Evolutionary conservation across 2,113 vertebrate genomes (phyloP).

Genomic region (Brachyistius frenatus): DNA sequence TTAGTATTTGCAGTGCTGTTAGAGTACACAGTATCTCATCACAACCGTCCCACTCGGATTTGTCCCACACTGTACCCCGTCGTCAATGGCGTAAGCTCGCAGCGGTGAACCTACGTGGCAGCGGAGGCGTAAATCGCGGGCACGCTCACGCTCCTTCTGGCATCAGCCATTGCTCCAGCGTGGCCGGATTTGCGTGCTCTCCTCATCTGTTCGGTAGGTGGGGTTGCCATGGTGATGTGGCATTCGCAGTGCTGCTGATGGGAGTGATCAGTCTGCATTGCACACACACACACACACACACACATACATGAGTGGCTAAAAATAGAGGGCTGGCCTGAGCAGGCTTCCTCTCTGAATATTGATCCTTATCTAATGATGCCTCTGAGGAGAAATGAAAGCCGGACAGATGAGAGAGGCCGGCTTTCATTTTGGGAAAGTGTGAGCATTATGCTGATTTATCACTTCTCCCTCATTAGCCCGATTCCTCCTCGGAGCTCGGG

Average conservation of each 20-base stretch:
- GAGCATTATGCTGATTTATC: slow-evolving; percentile 35
- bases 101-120: slow-evolving; percentile 31
- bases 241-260: slow-evolving; percentile 66
- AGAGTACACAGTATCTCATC: not conserved
- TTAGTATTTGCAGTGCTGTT: not conserved
- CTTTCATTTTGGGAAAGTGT: slow-evolving; percentile 28
- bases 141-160: slow-evolving; percentile 69
- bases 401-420: slow-evolving; percentile 12
- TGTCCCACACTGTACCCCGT: slow-evolving; percentile 61
- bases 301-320: slow-evolving; percentile 71
- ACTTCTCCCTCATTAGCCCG: slow-evolving; percentile 27
- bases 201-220: slow-evolving; percentile 70
- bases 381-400: slow-evolving; percentile 60
- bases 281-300: slow-evolving; percentile 48
- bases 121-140: slow-evolving; percentile 57
- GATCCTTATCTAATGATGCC: slow-evolving; percentile 73
- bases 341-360: slow-evolving; percentile 72
- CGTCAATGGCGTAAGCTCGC: slow-evolving; percentile 36
- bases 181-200: slow-evolving; percentile 81
- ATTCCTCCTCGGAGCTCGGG: not conserved
- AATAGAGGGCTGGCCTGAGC: slow-evolving; percentile 74
- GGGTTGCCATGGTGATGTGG: slow-evolving; percentile 79
- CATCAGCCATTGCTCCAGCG: slow-evolving; percentile 84
- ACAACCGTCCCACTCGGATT: slow-evolving; percentile 36
- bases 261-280: slow-evolving; percentile 61